Evolutionary conservation across 2,888 invertebrate genomes (phyloP).

Genomic region (Hoplodrina ambigua): DNA sequence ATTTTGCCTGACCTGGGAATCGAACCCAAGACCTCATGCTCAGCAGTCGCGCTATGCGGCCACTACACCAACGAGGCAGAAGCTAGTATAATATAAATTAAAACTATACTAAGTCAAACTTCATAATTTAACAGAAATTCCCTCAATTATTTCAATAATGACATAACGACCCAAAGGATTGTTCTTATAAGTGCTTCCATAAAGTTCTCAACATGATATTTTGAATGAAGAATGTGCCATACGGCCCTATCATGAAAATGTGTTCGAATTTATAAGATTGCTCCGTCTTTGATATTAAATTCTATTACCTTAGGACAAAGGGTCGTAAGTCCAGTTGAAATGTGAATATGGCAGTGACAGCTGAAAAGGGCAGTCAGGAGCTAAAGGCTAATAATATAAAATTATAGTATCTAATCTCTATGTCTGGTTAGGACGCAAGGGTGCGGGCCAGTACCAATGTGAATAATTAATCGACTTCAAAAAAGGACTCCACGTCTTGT

Average conservation of each 20-base stretch:
- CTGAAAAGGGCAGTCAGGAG: constrained; percentile 17
- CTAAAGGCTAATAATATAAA: neutral
- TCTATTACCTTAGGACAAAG: constrained; percentile 26
- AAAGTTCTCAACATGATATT: constrained; percentile 22
- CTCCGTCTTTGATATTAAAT: constrained; percentile 35
- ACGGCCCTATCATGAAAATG: constrained; percentile 27
- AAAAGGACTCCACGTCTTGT: too few relatives aligned
- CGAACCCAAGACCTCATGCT: too few relatives aligned
- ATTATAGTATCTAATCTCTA: neutral
- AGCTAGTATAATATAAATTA: too few relatives aligned
- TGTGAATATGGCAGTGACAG: constrained; percentile 27
- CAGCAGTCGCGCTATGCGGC: too few relatives aligned
- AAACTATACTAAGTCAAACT: neutral
- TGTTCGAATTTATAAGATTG: constrained; percentile 25
- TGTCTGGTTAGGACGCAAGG: too few relatives aligned
- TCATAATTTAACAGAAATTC: neutral
- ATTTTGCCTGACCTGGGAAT: too few relatives aligned
- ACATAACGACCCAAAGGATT: neutral
- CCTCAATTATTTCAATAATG: constrained; percentile 1
- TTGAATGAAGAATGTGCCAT: constrained; percentile 21
- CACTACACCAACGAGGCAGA: too few relatives aligned
- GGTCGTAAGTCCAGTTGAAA: constrained; percentile 16
- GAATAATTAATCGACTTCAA: too few relatives aligned
- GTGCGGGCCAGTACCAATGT: too few relatives aligned
- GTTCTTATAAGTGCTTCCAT: constrained; percentile 6